phyloP scores from a whole-genome alignment of 2,113 vertebrate species.

The Thymallus thymallus region DNA sequence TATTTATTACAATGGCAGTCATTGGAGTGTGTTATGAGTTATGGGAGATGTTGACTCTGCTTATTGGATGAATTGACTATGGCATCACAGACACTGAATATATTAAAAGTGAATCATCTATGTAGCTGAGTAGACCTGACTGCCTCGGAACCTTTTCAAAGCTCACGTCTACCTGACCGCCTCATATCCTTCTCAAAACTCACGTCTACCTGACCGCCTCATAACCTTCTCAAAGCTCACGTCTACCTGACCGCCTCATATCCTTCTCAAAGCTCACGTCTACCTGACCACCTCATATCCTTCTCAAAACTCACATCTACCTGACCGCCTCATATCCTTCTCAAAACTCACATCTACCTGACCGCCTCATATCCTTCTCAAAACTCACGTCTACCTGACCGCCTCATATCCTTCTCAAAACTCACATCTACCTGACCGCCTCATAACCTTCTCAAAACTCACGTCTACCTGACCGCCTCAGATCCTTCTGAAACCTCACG shows the following conservation, averaged over 20 bases:
- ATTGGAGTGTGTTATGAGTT: not conserved
- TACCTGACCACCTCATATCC: not conserved
- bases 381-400: not conserved
- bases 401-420: not conserved
- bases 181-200: too few relatives aligned
- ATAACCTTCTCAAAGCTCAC: not conserved
- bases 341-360: not conserved
- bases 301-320: not conserved
- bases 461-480: not conserved
- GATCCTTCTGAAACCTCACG: not conserved
- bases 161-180: not conserved
- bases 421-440: not conserved
- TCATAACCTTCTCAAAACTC: not conserved
- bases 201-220: not conserved
- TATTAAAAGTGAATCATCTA: not conserved
- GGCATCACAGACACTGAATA: not conserved
- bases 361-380: not conserved
- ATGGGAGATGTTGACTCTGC: not conserved
- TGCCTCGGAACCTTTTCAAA: not conserved
- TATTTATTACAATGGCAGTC: not conserved
- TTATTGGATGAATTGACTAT: not conserved
- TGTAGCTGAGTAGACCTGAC: not conserved
- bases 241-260: not conserved
- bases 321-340: not conserved
- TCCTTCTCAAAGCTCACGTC: not conserved